phyloP scores from a whole-genome alignment of 2,888 invertebrate genomes.

The Petrolisthes cinctipes region DNA sequence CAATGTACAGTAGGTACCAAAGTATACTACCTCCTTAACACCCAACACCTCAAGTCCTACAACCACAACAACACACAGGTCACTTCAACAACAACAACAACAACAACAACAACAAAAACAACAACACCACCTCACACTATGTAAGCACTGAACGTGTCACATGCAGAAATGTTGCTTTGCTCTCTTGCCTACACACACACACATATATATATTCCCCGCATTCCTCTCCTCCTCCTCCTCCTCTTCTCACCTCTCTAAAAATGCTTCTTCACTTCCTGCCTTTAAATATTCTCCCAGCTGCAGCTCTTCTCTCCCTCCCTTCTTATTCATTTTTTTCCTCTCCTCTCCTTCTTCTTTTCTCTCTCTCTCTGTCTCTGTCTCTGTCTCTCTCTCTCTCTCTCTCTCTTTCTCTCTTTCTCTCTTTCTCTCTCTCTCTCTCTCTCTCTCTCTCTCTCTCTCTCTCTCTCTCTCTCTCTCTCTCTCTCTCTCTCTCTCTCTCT shows the following conservation, averaged over 20 bases:
- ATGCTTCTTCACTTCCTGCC: background rate
- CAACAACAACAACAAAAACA: too few species aligned
- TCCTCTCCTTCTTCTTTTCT: background rate
- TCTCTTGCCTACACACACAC: too few species aligned
- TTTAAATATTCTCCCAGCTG: background rate
- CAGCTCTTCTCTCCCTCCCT: background rate
- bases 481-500: constrained; percentile 11
- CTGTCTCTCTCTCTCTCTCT: background rate
- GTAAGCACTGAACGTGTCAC: too few species aligned
- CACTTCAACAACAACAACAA: too few species aligned
- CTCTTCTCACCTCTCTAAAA: background rate
- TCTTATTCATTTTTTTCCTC: background rate
- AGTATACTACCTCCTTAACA: too few species aligned
- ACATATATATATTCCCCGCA: background rate
- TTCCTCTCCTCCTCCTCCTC: background rate
- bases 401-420: background rate
- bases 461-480: background rate
- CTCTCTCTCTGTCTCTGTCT: background rate
- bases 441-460: background rate
- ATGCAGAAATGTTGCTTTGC: too few species aligned
- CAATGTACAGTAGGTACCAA: too few species aligned
- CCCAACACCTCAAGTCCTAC: too few species aligned
- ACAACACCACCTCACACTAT: too few species aligned
- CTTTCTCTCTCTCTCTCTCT: background rate
- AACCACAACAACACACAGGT: too few species aligned